Conservation (phyloP, 2,113 vertebrate species). For the Leiothrix lutea region DNA sequence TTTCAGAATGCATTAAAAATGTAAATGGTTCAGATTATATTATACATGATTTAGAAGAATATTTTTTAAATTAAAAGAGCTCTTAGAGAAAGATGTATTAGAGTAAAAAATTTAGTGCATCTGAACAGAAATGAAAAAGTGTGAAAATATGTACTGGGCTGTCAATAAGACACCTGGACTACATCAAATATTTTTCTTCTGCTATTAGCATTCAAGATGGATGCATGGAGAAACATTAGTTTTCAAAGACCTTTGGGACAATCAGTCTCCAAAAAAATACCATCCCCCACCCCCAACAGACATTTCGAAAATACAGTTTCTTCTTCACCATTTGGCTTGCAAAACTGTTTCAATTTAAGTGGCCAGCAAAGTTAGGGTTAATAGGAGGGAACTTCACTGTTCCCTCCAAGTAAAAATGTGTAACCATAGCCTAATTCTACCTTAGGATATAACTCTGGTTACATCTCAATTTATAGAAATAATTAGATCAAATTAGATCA, state of each 20-base stretch:
- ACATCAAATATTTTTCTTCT: background rate
- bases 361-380: background rate
- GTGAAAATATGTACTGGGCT: background rate
- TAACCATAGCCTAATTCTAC: conserved; percentile 63
- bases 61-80: background rate
- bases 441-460: conserved; percentile 71
- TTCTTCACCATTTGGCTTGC: background rate
- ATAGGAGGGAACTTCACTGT: background rate
- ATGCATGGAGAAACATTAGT: background rate
- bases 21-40: background rate
- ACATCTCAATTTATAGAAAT: conserved; percentile 79
- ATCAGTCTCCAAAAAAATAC: background rate
- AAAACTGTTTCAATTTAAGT: background rate
- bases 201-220: background rate
- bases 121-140: background rate
- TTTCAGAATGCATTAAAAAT: background rate
- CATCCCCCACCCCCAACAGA: fast-evolving
- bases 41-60: background rate
- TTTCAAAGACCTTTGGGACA: background rate
- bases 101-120: background rate
- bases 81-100: background rate
- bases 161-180: background rate
- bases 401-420: conserved; percentile 44
- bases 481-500: conserved; percentile 79
- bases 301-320: background rate